Percentiles rank a stretch among this genome's conserved stretches.
These are phyloP conservation scores for Chelonia mydas DNA, from an alignment of 2,797 vertebrate species.

Conservation along the genomic window DNA sequence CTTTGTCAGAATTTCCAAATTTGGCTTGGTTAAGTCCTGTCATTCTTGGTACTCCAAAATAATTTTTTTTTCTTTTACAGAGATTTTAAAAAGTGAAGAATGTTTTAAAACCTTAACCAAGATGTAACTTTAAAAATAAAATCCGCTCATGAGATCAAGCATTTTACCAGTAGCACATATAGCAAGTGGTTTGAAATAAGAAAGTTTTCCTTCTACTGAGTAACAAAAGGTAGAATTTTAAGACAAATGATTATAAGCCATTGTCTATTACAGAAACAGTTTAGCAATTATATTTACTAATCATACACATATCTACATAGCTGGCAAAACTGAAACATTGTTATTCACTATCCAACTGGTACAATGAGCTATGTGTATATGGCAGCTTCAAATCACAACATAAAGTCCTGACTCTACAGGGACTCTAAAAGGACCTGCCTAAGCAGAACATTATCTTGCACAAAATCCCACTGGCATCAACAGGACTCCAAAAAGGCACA, in stretches of 20 bases:
- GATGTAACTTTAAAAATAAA: not conserved
- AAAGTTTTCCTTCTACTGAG: not conserved
- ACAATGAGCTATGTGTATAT: not conserved
- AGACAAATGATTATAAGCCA: not conserved
- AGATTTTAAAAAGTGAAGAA: not conserved
- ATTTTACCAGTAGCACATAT: not conserved
- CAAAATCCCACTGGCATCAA: not conserved
- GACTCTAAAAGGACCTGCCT: not conserved
- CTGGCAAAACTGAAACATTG: not conserved
- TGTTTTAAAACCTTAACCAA: not conserved
- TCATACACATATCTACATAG: not conserved
- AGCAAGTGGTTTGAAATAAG: not conserved
- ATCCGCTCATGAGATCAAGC: not conserved
- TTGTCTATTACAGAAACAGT: not conserved
- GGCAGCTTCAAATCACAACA: not conserved
- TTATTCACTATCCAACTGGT: not conserved
- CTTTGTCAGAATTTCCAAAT: not conserved
- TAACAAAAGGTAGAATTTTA: constrained; percentile 1
- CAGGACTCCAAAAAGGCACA: not conserved
- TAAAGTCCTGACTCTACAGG: not conserved
- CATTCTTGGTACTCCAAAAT: not conserved
- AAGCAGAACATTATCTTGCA: not conserved
- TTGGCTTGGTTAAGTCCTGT: not conserved
- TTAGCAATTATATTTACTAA: not conserved
- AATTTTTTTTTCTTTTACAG: no score